phyloP scores from a whole-genome alignment of 2,797 vertebrate genomes.

The Pachyuromys duprasi region DNA sequence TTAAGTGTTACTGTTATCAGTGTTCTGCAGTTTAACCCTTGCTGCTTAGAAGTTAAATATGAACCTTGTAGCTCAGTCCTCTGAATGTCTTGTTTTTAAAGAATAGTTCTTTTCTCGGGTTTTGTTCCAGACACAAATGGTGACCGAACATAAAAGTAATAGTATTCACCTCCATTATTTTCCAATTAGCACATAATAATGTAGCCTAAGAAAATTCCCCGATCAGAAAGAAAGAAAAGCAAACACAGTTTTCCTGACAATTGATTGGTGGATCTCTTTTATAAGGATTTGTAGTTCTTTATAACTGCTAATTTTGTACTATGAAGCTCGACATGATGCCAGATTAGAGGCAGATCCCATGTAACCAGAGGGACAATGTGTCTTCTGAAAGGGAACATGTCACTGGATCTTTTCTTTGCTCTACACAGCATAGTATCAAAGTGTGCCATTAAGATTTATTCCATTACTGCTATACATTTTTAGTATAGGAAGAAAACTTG shows the following conservation, averaged over 20 bases:
- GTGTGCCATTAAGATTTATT: background rate
- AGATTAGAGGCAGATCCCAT: background rate
- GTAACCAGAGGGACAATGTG: background rate
- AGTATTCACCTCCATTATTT: background rate
- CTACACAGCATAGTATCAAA: background rate
- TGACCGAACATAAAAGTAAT: background rate
- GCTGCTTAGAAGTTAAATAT: background rate
- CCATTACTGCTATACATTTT: background rate
- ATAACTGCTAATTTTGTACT: slow-evolving; percentile 19
- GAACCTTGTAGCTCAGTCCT: background rate
- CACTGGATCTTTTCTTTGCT: background rate
- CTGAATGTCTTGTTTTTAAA: background rate
- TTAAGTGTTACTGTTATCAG: slow-evolving; percentile 8
- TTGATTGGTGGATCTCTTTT: background rate
- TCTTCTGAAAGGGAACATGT: background rate
- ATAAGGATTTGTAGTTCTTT: background rate
- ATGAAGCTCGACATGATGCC: background rate
- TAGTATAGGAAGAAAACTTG: background rate
- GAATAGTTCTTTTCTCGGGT: background rate
- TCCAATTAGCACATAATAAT: background rate
- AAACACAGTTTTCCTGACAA: background rate
- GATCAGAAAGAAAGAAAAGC: background rate
- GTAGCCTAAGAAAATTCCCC: background rate
- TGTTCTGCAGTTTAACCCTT: background rate
- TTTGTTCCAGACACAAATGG: slow-evolving; percentile 1